A percentile compares a stretch with the other conserved stretches of the same genome.
Evolutionary conservation across 2,888 invertebrate species (phyloP).

Genomic region (Lymantria dispar): DNA sequence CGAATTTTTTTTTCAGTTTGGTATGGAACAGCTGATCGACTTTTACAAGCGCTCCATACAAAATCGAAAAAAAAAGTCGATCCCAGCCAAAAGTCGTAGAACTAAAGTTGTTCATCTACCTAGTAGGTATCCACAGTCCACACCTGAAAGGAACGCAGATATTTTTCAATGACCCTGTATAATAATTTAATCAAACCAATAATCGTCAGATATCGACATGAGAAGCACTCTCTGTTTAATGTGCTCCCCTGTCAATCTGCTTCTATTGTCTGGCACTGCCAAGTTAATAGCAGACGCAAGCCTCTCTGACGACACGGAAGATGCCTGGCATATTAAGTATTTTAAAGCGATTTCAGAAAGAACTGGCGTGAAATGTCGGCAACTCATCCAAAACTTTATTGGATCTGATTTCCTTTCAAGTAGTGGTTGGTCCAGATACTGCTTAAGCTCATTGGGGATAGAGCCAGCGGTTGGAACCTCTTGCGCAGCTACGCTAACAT

Average conservation of each 20-base stretch:
- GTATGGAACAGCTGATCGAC: too few species aligned
- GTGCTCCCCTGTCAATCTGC: background rate
- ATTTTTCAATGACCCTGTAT: too few species aligned
- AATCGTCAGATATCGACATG: background rate
- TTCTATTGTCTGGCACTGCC: too few species aligned
- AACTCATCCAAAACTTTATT: slow-evolving; percentile 16
- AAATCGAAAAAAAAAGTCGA: too few species aligned
- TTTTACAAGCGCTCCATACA: too few species aligned
- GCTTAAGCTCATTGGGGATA: slow-evolving; percentile 14
- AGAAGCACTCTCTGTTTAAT: slow-evolving; percentile 2
- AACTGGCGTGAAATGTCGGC: slow-evolving; percentile 17
- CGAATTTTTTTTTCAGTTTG: too few species aligned
- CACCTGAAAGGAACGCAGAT: too few species aligned
- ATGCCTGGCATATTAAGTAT: slow-evolving; percentile 18
- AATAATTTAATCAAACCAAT: too few species aligned
- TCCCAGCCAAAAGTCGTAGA: too few species aligned
- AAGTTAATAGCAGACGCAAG: slow-evolving; percentile 22
- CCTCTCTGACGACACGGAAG: slow-evolving; percentile 22
- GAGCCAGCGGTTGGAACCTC: slow-evolving; percentile 8
- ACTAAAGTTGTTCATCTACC: too few species aligned
- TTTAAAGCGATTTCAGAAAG: slow-evolving; percentile 10
- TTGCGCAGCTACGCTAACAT: slow-evolving; percentile 11
- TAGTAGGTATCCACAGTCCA: too few species aligned
- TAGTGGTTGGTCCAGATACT: slow-evolving; percentile 17
- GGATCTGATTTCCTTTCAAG: slow-evolving; percentile 16